A percentile compares a stretch with the other conserved stretches of the same genome.
Conservation (phyloP, 1,140 invertebrate species). For the Aphaenogaster rudis region DNA sequence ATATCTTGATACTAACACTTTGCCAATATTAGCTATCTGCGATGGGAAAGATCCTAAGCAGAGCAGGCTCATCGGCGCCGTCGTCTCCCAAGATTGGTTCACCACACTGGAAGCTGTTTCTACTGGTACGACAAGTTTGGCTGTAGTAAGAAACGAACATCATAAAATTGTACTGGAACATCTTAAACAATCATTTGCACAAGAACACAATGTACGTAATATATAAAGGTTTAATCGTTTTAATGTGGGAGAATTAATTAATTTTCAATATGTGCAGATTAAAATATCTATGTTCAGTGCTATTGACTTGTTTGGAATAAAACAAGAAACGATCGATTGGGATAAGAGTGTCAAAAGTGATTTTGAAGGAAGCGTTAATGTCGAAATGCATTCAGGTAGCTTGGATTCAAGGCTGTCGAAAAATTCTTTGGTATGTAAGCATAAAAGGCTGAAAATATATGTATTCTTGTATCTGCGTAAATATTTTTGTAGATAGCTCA, state of each 20-base stretch:
- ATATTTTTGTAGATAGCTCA: constrained; percentile 74
- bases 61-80: constrained; percentile 76
- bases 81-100: constrained; percentile 72
- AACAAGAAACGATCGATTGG: constrained; percentile 73
- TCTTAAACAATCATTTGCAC: constrained; percentile 57
- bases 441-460: constrained; percentile 21
- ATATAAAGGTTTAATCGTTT: constrained; percentile 9
- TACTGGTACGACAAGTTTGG: constrained; percentile 57
- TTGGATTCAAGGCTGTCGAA: constrained; percentile 73
- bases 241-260: constrained; percentile 20
- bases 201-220: constrained; percentile 71
- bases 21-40: constrained; percentile 79
- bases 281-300: constrained; percentile 64
- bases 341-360: constrained; percentile 68
- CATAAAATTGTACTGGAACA: constrained; percentile 66
- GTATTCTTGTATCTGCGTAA: constrained; percentile 11
- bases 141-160: constrained; percentile 63
- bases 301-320: constrained; percentile 80
- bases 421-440: constrained; percentile 76
- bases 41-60: constrained; percentile 72
- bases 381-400: constrained; percentile 74
- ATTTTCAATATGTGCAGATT: constrained; percentile 65
- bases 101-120: constrained; percentile 74
- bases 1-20: constrained; percentile 44
- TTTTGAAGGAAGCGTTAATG: constrained; percentile 78